Evolutionary conservation across 1,140 invertebrate genomes (phyloP), one percentile per base, ranked within the genome.

Genomic region (Halictus rubicundus): DNA sequence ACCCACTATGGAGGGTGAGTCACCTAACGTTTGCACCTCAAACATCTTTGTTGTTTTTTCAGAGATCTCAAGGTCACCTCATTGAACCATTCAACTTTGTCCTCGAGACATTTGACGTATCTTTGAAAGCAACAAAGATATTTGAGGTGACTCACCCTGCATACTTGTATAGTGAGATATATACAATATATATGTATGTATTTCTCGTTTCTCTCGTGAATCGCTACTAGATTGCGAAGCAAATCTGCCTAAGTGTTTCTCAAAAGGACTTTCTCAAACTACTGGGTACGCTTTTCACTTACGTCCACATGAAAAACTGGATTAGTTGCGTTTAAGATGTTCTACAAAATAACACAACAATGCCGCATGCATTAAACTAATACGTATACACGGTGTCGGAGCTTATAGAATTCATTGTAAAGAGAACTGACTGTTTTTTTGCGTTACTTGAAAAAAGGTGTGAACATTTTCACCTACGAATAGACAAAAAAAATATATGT

Each of bases 301-400:
- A 93, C 92, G 91, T 92, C 91, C 89, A 93, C 90, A 85, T 93
- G 92, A 92, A 93, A 93, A 91, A 93, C 92, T 89, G 92, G 91
- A 92, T 93, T 93, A 93, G 92, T 93, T 88, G 92, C 92, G 89
- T 90, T 93, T 93, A 93, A 93, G 92, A 93, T 88, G 90, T 93
- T 93, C 92, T 93, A 93, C 89, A 93, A 93, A 92, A 91, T 91
- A 92, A 92, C 89, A 92, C 89, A 93, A 92, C 85, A 92, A 91
- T 80, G 88, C 90, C 72, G 86, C 90, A 92, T 92, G 91, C 92
- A 90, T 92, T 92, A 90, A 91, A 87, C 65, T 46, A 81, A 85
- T 42, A 79, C 21, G 66, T 65, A 19, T 57, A 68, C 49, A 81
- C 39, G 21, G 42, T 25, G 78, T 79, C 60, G 7, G 54, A 60